Evolutionary conservation across 2,888 invertebrate species (phyloP).

Genomic region (Caenorhabditis japonica): DNA sequence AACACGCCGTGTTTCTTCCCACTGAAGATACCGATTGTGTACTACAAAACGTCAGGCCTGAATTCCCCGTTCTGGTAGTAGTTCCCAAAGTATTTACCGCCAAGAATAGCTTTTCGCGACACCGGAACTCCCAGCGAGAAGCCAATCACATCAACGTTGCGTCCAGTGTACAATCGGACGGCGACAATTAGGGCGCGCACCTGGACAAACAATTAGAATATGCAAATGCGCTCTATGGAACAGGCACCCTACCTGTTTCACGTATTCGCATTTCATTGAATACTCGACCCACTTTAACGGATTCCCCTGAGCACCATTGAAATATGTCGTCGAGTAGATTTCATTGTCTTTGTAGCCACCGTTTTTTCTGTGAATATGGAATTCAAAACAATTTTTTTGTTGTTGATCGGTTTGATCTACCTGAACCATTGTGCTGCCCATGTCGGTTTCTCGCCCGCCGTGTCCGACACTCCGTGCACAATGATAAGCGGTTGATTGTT

Average conservation of each 20-base stretch:
- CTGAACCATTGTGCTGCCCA: slow-evolving; percentile 66
- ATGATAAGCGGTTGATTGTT: slow-evolving; percentile 73
- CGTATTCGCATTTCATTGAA: slow-evolving; percentile 75
- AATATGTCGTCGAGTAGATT: slow-evolving; percentile 75
- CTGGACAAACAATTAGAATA: slow-evolving; percentile 42
- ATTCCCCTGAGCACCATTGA: slow-evolving; percentile 76
- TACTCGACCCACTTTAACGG: slow-evolving; percentile 76
- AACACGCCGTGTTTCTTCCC: too few species aligned
- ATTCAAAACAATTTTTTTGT: slow-evolving; percentile 1
- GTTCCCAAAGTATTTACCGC: too few species aligned
- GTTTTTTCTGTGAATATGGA: slow-evolving; percentile 56
- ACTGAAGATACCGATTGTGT: too few species aligned
- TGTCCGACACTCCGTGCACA: slow-evolving; percentile 76
- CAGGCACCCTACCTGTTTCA: slow-evolving; percentile 58
- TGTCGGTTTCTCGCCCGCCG: slow-evolving; percentile 73
- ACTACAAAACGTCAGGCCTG: too few species aligned
- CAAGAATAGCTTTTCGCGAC: slow-evolving; percentile 74
- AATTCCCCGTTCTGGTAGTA: too few species aligned
- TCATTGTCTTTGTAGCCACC: slow-evolving; percentile 69
- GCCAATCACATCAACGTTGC: slow-evolving; percentile 75
- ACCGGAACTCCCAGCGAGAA: slow-evolving; percentile 76
- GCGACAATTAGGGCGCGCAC: slow-evolving; percentile 75
- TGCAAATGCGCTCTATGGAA: background rate
- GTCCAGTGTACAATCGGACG: slow-evolving; percentile 75
- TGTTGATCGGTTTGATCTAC: slow-evolving; percentile 20